A percentile compares a stretch with the other conserved stretches of the same genome.
Evolutionary conservation across 1,140 invertebrate species (phyloP).

Genomic region (Heterodera carotae): DNA sequence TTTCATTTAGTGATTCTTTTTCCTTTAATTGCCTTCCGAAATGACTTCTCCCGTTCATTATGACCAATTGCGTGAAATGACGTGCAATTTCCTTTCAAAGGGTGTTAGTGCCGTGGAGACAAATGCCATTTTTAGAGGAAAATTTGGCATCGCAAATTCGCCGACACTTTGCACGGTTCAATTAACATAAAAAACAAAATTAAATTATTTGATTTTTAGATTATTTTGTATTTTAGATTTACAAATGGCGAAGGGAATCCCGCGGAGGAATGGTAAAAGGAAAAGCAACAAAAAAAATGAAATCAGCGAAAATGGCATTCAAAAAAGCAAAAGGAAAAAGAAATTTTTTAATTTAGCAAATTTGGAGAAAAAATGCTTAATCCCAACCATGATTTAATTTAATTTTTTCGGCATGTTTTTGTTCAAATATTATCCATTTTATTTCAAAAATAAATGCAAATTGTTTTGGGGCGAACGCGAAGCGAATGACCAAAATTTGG

Average conservation of each 20-base stretch:
- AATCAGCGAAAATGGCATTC: not conserved
- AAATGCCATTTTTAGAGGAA: not conserved
- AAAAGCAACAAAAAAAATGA: not conserved
- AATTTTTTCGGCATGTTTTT: not conserved
- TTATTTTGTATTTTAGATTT: conserved; percentile 6
- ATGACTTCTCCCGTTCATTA: conserved; percentile 5
- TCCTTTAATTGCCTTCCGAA: not conserved
- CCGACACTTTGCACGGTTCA: conserved; percentile 23
- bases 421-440: too few species aligned
- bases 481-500: conserved; percentile 6
- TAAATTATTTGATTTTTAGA: not conserved
- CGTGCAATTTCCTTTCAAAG: conserved; percentile 7
- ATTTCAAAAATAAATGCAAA: not conserved
- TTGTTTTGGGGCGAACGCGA: conserved; percentile 20
- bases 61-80: conserved; percentile 17
- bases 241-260: conserved; percentile 29
- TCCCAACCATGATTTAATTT: not conserved
- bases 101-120: conserved; percentile 18
- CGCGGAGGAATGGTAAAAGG: conserved; percentile 23
- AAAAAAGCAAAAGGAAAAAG: not conserved
- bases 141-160: conserved; percentile 15
- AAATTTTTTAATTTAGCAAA: not conserved
- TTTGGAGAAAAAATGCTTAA: not conserved
- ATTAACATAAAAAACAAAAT: not conserved
- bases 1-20: not conserved